phyloP scores from a whole-genome alignment of 2,797 vertebrate species.

The Manis pentadactyla region DNA sequence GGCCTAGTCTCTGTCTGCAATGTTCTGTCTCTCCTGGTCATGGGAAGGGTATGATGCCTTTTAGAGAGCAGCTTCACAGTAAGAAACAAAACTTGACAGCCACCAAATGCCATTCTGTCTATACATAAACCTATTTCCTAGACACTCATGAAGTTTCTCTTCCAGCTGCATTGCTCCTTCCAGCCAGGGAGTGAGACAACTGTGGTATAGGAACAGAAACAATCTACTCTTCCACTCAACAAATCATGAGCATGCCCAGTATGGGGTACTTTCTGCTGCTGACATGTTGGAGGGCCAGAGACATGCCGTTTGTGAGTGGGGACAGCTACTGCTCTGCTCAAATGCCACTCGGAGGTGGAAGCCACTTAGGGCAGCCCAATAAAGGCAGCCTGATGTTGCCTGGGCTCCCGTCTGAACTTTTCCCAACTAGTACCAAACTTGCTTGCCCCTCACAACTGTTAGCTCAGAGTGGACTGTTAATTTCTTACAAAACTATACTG shows the following conservation, averaged over 20 bases:
- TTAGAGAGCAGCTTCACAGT: not conserved
- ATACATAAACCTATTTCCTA: not conserved
- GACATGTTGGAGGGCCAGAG: not conserved
- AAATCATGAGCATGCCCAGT: not conserved
- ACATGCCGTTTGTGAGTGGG: not conserved
- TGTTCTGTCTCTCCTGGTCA: constrained; percentile 10
- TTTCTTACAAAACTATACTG: constrained; percentile 52
- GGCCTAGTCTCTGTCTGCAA: not conserved
- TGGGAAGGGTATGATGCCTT: not conserved
- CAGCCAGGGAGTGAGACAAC: not conserved
- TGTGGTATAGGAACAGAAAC: not conserved
- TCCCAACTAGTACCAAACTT: not conserved
- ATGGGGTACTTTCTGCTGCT: not conserved
- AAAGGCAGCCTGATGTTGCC: not conserved
- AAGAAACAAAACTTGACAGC: not conserved
- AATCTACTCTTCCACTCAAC: not conserved
- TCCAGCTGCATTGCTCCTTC: not conserved
- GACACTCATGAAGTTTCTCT: not conserved
- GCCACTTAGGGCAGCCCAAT: not conserved
- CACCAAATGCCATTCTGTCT: not conserved
- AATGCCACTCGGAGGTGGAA: not conserved
- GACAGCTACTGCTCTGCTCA: not conserved
- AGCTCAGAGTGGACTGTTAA: constrained; percentile 12
- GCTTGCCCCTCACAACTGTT: not conserved
- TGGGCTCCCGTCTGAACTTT: not conserved